Conservation (phyloP, 37 sponge, comb jelly and placozoan genomes). For the Chondrilla cf. caribensis region DNA sequence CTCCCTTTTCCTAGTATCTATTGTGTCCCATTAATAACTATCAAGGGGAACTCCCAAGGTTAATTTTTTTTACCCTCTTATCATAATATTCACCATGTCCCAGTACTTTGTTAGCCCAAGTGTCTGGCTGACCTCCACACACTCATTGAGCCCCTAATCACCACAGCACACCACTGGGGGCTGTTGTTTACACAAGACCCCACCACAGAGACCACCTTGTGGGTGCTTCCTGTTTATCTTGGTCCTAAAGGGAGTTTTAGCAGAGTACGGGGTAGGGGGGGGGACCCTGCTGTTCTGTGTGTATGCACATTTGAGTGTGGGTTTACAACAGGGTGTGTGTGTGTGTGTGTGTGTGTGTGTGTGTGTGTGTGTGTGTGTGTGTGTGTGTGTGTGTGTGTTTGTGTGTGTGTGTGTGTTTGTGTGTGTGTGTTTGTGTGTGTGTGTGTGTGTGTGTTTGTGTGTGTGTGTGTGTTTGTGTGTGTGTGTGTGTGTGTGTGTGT, state of each 20-base stretch:
- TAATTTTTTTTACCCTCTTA: too few species aligned
- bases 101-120: too few species aligned
- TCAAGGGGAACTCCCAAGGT: too few species aligned
- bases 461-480: constrained; percentile 13
- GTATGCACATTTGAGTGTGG: not conserved
- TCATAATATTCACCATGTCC: too few species aligned
- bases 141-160: too few species aligned
- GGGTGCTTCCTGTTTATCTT: too few species aligned
- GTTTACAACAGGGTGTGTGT: constrained; percentile 5
- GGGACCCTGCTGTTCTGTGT: not conserved
- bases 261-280: not conserved
- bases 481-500: constrained; percentile 10
- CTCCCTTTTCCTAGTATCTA: too few species aligned
- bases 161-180: too few species aligned
- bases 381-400: not conserved
- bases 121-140: too few species aligned
- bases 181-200: too few species aligned
- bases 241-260: not conserved
- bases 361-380: constrained; percentile 22
- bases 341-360: constrained; percentile 27
- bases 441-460: constrained; percentile 18
- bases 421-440: not conserved
- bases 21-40: too few species aligned
- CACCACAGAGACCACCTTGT: too few species aligned
- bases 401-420: constrained; percentile 6